These are phyloP conservation scores for Bucorvus abyssinicus DNA, from an alignment of 2,797 vertebrate species.

Conservation along the genomic window DNA sequence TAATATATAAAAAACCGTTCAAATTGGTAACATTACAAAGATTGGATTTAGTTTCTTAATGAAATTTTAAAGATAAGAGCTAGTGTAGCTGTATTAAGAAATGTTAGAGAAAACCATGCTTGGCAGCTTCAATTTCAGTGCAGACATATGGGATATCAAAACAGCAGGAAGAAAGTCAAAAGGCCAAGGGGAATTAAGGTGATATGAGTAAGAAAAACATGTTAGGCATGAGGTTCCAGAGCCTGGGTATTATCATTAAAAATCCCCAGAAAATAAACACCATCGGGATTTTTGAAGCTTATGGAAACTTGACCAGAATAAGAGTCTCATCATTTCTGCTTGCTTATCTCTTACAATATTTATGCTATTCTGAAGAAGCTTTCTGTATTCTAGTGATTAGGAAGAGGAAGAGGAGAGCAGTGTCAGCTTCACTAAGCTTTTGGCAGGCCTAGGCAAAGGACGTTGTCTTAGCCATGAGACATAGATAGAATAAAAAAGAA, in stretches of 20 bases:
- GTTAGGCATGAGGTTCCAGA: neutral
- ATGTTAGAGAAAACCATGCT: slow-evolving; percentile 1
- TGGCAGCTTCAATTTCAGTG: slow-evolving; percentile 51
- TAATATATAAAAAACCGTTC: slow-evolving; percentile 7
- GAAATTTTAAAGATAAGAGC: slow-evolving; percentile 50
- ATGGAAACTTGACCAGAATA: neutral
- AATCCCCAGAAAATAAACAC: neutral
- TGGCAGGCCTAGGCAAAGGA: neutral
- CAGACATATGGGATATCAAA: slow-evolving; percentile 6
- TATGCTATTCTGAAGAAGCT: neutral
- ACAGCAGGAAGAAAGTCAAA: neutral
- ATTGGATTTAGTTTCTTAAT: slow-evolving; percentile 53
- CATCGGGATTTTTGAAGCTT: neutral
- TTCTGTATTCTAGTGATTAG: neutral
- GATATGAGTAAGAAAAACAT: neutral
- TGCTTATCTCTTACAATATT: slow-evolving; percentile 15
- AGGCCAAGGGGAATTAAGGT: neutral
- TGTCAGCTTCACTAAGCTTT: neutral
- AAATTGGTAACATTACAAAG: slow-evolving; percentile 6
- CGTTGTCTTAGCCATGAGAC: neutral
- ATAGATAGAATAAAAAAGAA: neutral
- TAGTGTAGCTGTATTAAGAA: neutral
- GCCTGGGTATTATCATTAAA: neutral
- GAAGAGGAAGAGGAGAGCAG: neutral
- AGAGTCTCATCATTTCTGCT: neutral